A percentile compares a stretch with the other conserved stretches of the same genome.
These are phyloP conservation scores for Acrossocheilus wenchowensis DNA, from an alignment of 2,797 vertebrate species.

Conservation along the genomic window DNA sequence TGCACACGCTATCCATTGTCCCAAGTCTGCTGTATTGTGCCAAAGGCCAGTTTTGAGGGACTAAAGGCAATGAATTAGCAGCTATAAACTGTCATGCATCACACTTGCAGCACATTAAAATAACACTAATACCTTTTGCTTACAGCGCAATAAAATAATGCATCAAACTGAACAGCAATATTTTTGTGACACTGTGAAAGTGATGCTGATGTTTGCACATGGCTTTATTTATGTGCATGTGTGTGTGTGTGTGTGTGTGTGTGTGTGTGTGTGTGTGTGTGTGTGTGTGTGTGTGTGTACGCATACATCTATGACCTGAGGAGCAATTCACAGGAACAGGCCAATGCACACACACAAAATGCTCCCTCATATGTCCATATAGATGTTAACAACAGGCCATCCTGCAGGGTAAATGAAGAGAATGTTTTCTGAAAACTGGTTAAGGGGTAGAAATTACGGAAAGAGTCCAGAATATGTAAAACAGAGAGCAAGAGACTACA, in stretches of 20 bases:
- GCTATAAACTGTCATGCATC: neutral
- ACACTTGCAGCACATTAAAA: neutral
- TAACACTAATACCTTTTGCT: neutral
- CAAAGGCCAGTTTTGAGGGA: conserved; percentile 4
- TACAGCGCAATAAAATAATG: neutral
- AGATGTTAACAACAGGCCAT: neutral
- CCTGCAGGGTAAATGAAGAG: neutral
- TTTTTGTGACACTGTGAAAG: conserved; percentile 17
- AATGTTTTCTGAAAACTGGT: neutral
- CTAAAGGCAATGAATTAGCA: conserved; percentile 12
- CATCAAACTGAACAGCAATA: neutral
- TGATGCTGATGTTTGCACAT: conserved; percentile 21
- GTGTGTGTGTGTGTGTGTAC: neutral
- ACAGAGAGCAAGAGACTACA: neutral
- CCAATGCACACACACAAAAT: conserved; percentile 9
- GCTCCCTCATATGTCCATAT: neutral
- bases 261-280: neutral
- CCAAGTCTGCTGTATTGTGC: neutral
- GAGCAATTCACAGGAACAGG: conserved; percentile 26
- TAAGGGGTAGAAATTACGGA: neutral
- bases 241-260: neutral
- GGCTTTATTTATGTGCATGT: conserved; percentile 15
- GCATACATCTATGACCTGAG: conserved; percentile 7
- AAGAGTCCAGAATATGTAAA: neutral
- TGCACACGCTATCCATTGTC: neutral